A percentile compares a stretch with the other conserved stretches of the same genome.
These are phyloP conservation scores for Trigoniulus corallinus DNA, from an alignment of 1,140 invertebrate genomes.

Conservation along the genomic window DNA sequence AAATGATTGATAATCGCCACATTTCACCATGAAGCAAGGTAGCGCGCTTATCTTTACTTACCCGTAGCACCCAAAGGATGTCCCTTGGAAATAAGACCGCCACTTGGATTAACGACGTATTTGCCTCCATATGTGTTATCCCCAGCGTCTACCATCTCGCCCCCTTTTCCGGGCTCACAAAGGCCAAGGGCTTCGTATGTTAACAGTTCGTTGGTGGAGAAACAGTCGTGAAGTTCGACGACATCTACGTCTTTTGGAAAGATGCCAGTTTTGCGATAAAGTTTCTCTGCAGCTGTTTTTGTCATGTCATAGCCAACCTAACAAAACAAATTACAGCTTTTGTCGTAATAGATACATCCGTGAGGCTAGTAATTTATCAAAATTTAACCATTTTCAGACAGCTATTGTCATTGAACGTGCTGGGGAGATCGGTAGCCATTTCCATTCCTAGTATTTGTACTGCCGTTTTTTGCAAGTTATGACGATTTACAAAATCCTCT, in stretches of 20 bases:
- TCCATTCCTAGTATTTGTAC: slow-evolving; percentile 93
- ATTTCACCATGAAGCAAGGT: too few species aligned
- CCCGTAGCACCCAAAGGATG: slow-evolving; percentile 96
- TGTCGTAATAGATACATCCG: too few species aligned
- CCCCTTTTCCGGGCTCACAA: slow-evolving; percentile 75
- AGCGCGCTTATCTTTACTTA: slow-evolving; percentile 14
- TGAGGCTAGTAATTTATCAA: too few species aligned
- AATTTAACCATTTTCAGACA: slow-evolving; percentile 75
- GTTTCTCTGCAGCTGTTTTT: slow-evolving; percentile 53
- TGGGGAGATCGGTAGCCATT: slow-evolving; percentile 79
- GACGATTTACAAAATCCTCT: slow-evolving; percentile 69
- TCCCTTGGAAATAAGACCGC: slow-evolving; percentile 94
- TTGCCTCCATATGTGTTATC: slow-evolving; percentile 97
- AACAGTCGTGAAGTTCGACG: slow-evolving; percentile 98
- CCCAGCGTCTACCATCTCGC: slow-evolving; percentile 77
- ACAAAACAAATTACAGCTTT: too few species aligned
- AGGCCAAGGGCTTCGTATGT: slow-evolving; percentile 94
- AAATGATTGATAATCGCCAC: too few species aligned
- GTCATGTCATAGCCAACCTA: slow-evolving; percentile 93
- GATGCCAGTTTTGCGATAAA: slow-evolving; percentile 58
- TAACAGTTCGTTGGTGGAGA: slow-evolving; percentile 92
- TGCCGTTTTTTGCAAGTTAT: slow-evolving; percentile 65
- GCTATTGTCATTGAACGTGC: slow-evolving; percentile 67
- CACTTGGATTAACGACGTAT: slow-evolving; percentile 93
- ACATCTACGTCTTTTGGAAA: slow-evolving; percentile 74